These are phyloP conservation scores for Pemphredon lugubris DNA, from an alignment of 2,888 invertebrate genomes.

Conservation along the genomic window DNA sequence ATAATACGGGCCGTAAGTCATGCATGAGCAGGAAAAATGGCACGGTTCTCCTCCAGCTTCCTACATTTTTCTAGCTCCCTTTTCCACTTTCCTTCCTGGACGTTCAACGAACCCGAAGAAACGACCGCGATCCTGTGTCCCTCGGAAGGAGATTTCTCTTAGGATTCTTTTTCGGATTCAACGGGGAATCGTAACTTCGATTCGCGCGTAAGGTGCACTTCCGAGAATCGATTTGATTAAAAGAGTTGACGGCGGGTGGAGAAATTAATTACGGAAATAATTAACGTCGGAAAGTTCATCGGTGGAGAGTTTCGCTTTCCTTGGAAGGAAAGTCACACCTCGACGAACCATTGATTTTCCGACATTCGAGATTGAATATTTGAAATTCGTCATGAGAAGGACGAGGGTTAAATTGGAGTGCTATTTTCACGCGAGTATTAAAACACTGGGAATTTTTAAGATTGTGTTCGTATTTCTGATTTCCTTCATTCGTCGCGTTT, in stretches of 20 bases:
- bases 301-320: too few relatives aligned
- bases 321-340: neutral
- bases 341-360: neutral
- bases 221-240: neutral
- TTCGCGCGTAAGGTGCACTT: constrained; percentile 9
- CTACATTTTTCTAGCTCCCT: constrained; percentile 34
- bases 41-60: constrained; percentile 24
- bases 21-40: constrained; percentile 48
- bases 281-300: neutral
- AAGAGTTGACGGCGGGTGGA: too few relatives aligned
- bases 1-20: constrained; percentile 66
- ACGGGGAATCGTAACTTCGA: neutral
- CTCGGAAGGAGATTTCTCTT: constrained; percentile 17
- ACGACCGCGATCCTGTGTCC: constrained; percentile 32
- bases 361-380: neutral
- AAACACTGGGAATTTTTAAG: too few relatives aligned
- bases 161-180: constrained; percentile 7
- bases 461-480: too few relatives aligned
- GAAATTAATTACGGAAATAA: neutral
- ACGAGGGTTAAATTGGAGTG: too few relatives aligned
- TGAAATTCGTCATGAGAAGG: too few relatives aligned
- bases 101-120: constrained; percentile 54
- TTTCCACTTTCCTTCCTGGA: neutral
- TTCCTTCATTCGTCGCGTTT: too few relatives aligned
- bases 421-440: too few relatives aligned